phyloP scores from a whole-genome alignment of 2,888 invertebrate species.

The Agrotis exclamationis region DNA sequence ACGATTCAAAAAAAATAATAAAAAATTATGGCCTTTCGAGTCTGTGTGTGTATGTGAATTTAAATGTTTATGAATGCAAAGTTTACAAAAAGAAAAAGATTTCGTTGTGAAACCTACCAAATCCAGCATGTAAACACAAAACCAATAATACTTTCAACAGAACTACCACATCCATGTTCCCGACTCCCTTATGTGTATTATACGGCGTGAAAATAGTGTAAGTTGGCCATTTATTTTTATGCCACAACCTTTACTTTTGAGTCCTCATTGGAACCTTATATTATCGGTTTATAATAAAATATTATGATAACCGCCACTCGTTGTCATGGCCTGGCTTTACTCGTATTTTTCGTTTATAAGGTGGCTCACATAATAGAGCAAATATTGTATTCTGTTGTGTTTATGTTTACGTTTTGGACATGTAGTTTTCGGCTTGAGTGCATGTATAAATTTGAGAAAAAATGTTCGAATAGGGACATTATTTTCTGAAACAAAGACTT shows the following conservation, averaged over 20 bases:
- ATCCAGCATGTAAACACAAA: neutral
- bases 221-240: constrained; percentile 60
- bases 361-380: constrained; percentile 37
- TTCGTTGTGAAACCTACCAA: neutral
- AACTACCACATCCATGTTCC: constrained; percentile 20
- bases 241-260: constrained; percentile 53
- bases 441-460: neutral
- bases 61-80: no score
- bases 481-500: no score
- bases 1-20: no score
- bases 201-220: constrained; percentile 40
- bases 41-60: no score
- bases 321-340: constrained; percentile 37
- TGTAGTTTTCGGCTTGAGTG: constrained; percentile 8
- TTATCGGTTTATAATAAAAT: constrained; percentile 65
- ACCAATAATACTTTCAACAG: constrained; percentile 1
- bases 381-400: constrained; percentile 51
- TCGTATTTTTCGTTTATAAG: constrained; percentile 51
- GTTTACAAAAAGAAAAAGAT: neutral
- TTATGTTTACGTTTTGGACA: constrained; percentile 44
- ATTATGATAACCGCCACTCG: constrained; percentile 59
- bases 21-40: no score
- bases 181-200: constrained; percentile 16
- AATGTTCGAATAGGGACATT: neutral
- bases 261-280: constrained; percentile 54